Evolutionary conservation across 2,113 vertebrate species (phyloP).

Genomic region (Petrocephalus microphthalmus): DNA sequence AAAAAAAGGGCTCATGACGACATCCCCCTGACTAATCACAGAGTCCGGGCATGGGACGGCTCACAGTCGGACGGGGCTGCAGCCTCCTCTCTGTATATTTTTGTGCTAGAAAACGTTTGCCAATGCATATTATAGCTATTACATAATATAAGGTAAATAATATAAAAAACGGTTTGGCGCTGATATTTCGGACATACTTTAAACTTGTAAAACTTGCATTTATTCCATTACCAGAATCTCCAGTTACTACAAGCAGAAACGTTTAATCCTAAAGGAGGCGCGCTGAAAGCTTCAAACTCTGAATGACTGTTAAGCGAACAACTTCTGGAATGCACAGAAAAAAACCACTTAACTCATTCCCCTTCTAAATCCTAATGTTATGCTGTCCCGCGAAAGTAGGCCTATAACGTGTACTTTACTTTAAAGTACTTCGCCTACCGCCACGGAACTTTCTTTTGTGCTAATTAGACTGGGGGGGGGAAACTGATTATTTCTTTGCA

Average conservation of each 20-base stretch:
- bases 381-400: not conserved
- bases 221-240: not conserved
- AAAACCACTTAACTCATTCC: not conserved
- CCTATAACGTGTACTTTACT: not conserved
- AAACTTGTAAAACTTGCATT: not conserved
- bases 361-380: not conserved
- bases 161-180: not conserved
- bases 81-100: not conserved
- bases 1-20: conserved; percentile 56
- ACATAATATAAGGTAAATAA: not conserved
- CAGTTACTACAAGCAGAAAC: not conserved
- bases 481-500: not conserved
- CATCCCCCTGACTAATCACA: conserved; percentile 35
- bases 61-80: not conserved
- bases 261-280: not conserved
- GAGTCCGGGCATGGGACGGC: not conserved
- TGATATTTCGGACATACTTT: not conserved
- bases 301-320: conserved; percentile 12
- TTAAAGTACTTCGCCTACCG: not conserved
- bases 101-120: not conserved
- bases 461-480: not conserved
- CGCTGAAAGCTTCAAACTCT: not conserved
- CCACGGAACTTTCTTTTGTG: not conserved
- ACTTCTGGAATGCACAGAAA: conserved; percentile 12
- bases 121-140: not conserved